phyloP scores from a whole-genome alignment of 37 sponge, comb jelly and placozoan genomes.

The Mnemiopsis leidyi region DNA sequence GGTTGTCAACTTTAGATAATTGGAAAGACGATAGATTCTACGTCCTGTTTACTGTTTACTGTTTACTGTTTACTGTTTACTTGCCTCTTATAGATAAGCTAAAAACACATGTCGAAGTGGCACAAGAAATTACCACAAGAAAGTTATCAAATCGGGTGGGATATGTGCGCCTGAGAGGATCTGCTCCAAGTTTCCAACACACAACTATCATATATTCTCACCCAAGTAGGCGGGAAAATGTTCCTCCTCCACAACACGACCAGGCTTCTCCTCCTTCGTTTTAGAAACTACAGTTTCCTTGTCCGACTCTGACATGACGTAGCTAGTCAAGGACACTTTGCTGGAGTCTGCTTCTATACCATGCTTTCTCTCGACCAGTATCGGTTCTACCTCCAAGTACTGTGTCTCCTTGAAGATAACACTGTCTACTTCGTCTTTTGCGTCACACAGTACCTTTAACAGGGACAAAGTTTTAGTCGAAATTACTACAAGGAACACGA shows the following conservation, averaged over 20 bases:
- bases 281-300: constrained; percentile 20
- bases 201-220: too few species aligned
- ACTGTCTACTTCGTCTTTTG: constrained; percentile 31
- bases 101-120: too few species aligned
- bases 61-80: too few species aligned
- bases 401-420: constrained; percentile 24
- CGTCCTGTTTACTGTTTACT: too few species aligned
- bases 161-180: too few species aligned
- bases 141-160: too few species aligned
- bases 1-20: neutral
- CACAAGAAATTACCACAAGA: too few species aligned
- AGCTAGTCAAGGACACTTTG: constrained; percentile 9
- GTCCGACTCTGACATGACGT: constrained; percentile 24
- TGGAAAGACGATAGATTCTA: too few species aligned
- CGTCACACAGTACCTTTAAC: constrained; percentile 38
- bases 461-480: too few species aligned
- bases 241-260: neutral
- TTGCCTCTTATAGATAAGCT: too few species aligned
- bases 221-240: constrained; percentile 5
- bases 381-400: constrained; percentile 14
- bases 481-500: too few species aligned
- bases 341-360: constrained; percentile 14
- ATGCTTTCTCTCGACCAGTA: constrained; percentile 32
- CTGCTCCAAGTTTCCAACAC: too few species aligned
- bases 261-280: neutral